Evolutionary conservation across 1,140 invertebrate species (phyloP).

Genomic region (Drosophila leontia): DNA sequence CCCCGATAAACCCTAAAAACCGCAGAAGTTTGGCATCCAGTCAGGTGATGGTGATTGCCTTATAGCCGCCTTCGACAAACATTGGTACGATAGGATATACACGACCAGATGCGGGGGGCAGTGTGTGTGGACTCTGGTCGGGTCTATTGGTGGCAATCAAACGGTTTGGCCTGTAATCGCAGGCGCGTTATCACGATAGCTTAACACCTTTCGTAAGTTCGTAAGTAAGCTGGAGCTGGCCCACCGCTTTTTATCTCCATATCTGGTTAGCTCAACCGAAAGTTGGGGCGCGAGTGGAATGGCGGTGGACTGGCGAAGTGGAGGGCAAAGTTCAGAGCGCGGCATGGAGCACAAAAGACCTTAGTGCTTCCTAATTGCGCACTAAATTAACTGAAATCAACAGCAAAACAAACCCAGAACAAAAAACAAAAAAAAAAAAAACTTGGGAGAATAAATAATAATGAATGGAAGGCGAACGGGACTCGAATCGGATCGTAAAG

Average conservation of each 20-base stretch:
- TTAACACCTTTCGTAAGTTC: conserved; percentile 64
- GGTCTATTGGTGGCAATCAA: conserved; percentile 34
- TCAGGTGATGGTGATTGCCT: conserved; percentile 47
- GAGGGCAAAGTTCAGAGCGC: conserved; percentile 68
- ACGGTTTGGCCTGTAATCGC: conserved; percentile 35
- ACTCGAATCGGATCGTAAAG: conserved; percentile 53
- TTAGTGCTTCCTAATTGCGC: conserved; percentile 79
- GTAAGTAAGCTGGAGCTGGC: conserved; percentile 30
- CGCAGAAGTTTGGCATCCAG: conserved; percentile 37
- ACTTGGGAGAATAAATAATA: conserved; percentile 67
- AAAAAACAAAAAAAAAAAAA: too few relatives aligned
- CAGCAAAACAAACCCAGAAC: conserved; percentile 27
- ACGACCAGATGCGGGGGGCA: neutral
- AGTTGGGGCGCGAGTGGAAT: conserved; percentile 10
- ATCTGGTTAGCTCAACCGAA: conserved; percentile 45
- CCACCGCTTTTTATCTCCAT: conserved; percentile 63
- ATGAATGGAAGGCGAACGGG: conserved; percentile 63
- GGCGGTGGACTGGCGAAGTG: conserved; percentile 1
- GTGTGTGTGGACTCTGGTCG: conserved; percentile 31
- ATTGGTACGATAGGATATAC: conserved; percentile 1
- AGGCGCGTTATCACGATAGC: conserved; percentile 61
- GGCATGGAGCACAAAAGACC: conserved; percentile 69
- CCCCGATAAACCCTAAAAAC: conserved; percentile 36
- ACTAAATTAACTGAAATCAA: conserved; percentile 66
- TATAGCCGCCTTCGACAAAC: conserved; percentile 7